These are phyloP conservation scores for Amphibalanus amphitrite DNA, from an alignment of 1,140 invertebrate genomes.

Conservation along the genomic window DNA sequence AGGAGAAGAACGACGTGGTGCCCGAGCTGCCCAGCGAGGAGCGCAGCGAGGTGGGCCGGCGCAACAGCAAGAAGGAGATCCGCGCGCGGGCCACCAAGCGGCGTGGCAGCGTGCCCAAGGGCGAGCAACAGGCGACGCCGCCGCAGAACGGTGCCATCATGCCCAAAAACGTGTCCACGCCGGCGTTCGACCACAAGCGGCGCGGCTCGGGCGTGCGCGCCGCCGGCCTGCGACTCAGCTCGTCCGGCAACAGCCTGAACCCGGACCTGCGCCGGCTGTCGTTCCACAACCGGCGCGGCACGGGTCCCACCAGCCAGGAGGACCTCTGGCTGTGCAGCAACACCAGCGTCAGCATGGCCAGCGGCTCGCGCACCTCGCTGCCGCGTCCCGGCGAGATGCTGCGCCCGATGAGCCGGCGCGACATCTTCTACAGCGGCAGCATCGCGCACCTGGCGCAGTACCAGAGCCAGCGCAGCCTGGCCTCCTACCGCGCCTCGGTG, in stretches of 20 bases:
- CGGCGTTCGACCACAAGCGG: background rate
- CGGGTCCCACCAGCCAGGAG: background rate
- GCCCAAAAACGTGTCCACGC: background rate
- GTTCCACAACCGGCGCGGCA: conserved; percentile 1
- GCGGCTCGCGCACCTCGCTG: background rate
- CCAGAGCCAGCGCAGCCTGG: conserved; percentile 78
- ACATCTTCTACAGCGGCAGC: conserved; percentile 96
- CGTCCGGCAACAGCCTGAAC: conserved; percentile 7
- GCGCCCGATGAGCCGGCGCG: conserved; percentile 82
- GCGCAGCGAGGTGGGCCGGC: background rate
- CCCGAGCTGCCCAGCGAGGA: background rate
- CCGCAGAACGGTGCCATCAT: background rate
- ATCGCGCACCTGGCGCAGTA: conserved; percentile 78
- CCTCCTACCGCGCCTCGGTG: conserved; percentile 56
- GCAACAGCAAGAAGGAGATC: conserved; percentile 1
- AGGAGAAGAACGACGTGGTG: conserved; percentile 4
- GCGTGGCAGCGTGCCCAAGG: background rate
- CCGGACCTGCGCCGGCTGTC: background rate
- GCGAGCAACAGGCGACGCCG: background rate
- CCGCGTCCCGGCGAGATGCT: conserved; percentile 38
- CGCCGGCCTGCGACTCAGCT: background rate
- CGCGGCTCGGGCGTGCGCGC: background rate
- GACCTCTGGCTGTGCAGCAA: conserved; percentile 3
- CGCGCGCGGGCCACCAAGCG: background rate
- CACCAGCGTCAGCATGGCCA: background rate